Percentiles rank a stretch among this genome's conserved stretches.
phyloP scores from a whole-genome alignment of 2,113 vertebrate genomes.

The Micromys minutus region DNA sequence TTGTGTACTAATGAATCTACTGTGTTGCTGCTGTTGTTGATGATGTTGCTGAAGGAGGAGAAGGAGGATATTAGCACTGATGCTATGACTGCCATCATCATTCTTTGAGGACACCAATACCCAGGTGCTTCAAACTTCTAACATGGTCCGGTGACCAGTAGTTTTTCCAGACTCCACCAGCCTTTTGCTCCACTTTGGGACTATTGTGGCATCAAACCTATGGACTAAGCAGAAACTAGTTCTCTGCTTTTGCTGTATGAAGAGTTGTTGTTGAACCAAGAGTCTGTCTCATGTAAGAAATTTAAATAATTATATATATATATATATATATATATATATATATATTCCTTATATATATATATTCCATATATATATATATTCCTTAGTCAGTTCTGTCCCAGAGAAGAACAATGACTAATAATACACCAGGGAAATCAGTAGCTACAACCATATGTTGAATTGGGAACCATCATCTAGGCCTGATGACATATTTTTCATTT shows the following conservation, averaged over 20 bases:
- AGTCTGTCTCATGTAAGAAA: neutral
- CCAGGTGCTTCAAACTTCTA: neutral
- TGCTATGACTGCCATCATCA: no score
- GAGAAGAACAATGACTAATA: neutral
- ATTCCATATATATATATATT: neutral
- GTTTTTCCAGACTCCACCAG: no score
- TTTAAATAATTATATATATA: neutral
- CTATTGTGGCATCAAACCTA: neutral
- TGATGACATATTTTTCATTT: neutral
- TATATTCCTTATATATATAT: no score
- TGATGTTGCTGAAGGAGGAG: no score
- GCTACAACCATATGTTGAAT: no score
- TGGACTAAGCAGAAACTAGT: neutral
- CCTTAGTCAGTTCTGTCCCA: neutral
- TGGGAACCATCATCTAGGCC: neutral
- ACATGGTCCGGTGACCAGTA: neutral
- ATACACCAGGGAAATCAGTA: no score
- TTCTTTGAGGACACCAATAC: no score
- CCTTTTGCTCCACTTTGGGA: neutral
- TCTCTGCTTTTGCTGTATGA: no score
- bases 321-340: no score
- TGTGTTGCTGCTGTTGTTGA: neutral
- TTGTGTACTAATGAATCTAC: neutral
- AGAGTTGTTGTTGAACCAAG: neutral
- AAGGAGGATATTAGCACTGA: no score